A percentile compares a stretch with the other conserved stretches of the same genome.
phyloP scores from a whole-genome alignment of 2,888 invertebrate species.

The Pristionchus fissidentatus region DNA sequence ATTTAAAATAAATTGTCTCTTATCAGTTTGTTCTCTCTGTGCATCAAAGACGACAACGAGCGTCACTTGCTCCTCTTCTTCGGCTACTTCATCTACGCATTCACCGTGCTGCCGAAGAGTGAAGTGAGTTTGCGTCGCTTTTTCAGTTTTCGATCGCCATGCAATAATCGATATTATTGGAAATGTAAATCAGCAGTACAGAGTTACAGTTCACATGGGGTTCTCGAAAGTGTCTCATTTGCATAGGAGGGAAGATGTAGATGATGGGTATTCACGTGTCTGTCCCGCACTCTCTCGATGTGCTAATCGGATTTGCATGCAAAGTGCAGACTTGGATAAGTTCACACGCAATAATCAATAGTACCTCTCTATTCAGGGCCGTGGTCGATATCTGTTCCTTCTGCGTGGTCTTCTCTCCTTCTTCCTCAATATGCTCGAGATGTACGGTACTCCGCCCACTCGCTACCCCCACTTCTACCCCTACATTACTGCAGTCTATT shows the following conservation, averaged over 20 bases:
- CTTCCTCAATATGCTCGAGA: background rate
- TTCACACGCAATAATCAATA: background rate
- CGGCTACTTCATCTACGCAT: constrained; percentile 54
- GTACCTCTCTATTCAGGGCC: background rate
- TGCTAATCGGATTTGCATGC: no score
- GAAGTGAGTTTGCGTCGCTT: background rate
- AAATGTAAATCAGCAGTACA: no score
- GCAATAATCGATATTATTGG: no score
- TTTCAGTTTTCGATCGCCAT: background rate
- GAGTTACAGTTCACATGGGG: no score
- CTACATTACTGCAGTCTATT: constrained; percentile 86
- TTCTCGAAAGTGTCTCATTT: background rate
- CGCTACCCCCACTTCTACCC: constrained; percentile 88
- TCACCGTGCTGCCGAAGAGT: background rate
- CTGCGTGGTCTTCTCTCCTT: constrained; percentile 9
- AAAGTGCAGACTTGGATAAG: no score
- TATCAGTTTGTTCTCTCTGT: constrained; percentile 68
- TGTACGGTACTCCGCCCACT: constrained; percentile 79
- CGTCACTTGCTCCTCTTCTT: constrained; percentile 58
- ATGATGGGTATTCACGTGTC: background rate
- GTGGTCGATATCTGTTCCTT: background rate
- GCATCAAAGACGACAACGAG: constrained; percentile 66
- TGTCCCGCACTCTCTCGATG: no score
- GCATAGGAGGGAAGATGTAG: no score
- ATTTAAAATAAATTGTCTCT: background rate